These are phyloP conservation scores for Danio aesculapii DNA, from an alignment of 2,797 vertebrate species.

Conservation along the genomic window DNA sequence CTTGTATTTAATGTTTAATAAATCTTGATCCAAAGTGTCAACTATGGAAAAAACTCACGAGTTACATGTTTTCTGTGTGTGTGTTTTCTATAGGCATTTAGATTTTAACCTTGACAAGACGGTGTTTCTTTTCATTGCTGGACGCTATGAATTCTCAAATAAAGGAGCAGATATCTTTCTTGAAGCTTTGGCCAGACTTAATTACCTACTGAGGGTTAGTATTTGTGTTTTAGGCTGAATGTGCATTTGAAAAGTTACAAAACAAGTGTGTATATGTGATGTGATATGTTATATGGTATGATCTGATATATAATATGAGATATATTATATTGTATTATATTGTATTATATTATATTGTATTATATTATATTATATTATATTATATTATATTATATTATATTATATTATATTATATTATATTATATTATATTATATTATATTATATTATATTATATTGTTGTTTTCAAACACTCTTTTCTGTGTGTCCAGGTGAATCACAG, in stretches of 20 bases:
- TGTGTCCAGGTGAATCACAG: constrained; percentile 88
- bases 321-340: no score
- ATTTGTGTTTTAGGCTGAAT: constrained; percentile 19
- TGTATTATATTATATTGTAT: no score
- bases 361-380: no score
- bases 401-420: no score
- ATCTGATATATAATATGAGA: no score
- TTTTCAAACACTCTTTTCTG: background rate
- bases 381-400: no score
- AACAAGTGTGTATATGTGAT: background rate
- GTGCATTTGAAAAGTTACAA: background rate
- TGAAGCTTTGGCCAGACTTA: constrained; percentile 91
- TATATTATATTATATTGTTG: background rate
- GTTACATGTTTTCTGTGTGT: background rate
- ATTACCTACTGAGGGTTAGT: constrained; percentile 89
- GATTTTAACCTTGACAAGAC: constrained; percentile 95
- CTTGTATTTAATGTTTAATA: no score
- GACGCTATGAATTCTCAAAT: constrained; percentile 93
- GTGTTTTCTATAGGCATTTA: constrained; percentile 79
- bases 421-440: background rate
- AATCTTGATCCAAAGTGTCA: no score
- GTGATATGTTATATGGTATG: no score
- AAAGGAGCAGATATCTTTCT: constrained; percentile 93
- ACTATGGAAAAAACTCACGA: background rate
- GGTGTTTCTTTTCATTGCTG: constrained; percentile 93